Conservation (phyloP, 2,113 vertebrate genomes). For the Morphnarchus princeps region DNA sequence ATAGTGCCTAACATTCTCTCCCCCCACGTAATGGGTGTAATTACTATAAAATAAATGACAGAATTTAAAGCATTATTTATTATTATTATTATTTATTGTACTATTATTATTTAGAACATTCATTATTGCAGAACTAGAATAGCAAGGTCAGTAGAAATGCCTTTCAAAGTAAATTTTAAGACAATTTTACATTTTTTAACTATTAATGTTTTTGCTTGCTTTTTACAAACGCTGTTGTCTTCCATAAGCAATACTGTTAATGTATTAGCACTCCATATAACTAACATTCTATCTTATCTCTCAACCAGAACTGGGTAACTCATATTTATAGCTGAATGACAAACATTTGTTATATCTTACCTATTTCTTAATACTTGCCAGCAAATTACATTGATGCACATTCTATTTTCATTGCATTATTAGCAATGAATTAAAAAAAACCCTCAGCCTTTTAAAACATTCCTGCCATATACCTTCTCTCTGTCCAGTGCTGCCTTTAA, state of each 20-base stretch:
- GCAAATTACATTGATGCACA: background rate
- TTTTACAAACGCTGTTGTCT: background rate
- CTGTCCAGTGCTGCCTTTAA: slow-evolving; percentile 1
- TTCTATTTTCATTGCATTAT: background rate
- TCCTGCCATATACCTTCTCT: slow-evolving; percentile 9
- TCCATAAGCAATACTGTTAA: background rate
- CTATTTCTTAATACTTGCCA: slow-evolving; percentile 2
- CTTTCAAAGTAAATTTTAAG: background rate
- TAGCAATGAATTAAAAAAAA: background rate
- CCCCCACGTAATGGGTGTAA: background rate
- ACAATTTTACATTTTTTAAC: background rate
- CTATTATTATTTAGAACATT: background rate
- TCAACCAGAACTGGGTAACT: background rate
- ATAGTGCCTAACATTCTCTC: background rate
- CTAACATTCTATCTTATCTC: background rate
- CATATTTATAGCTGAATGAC: background rate
- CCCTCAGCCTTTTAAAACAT: background rate
- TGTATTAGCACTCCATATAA: background rate
- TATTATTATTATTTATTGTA: background rate
- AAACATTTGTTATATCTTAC: background rate
- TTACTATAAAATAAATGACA: background rate
- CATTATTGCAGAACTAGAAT: background rate
- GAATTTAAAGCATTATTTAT: background rate
- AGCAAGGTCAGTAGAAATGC: background rate
- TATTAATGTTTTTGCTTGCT: background rate